These are phyloP conservation scores for Eupithecia dodoneata DNA, from an alignment of 2,888 invertebrate species.

Conservation along the genomic window DNA sequence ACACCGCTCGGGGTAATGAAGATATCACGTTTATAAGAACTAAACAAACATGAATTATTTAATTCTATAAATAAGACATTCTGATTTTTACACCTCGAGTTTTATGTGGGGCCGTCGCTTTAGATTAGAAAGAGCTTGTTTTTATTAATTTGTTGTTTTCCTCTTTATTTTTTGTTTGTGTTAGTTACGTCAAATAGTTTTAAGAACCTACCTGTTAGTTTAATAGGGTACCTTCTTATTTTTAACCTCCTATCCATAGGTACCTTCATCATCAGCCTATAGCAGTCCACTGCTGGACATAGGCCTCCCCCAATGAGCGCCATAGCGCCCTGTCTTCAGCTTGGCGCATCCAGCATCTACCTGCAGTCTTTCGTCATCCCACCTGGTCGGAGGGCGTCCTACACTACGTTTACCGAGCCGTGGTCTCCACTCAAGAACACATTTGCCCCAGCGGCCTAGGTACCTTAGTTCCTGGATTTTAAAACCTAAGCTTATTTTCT, in stretches of 20 bases:
- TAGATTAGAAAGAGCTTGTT: conserved; percentile 1
- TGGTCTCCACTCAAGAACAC: too few relatives aligned
- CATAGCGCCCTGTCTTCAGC: too few relatives aligned
- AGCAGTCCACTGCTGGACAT: too few relatives aligned
- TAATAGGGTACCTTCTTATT: background rate
- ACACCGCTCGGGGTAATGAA: conserved; percentile 58
- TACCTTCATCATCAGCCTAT: background rate
- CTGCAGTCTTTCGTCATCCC: too few relatives aligned
- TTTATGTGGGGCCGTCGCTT: conserved; percentile 21
- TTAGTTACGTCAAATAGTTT: background rate
- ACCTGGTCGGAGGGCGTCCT: too few relatives aligned
- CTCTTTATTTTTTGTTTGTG: background rate
- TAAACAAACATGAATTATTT: conserved; percentile 25
- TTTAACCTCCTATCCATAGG: background rate
- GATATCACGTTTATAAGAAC: conserved; percentile 58
- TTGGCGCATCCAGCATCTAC: too few relatives aligned
- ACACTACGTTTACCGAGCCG: too few relatives aligned
- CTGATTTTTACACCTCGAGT: conserved; percentile 17
- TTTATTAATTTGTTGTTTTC: background rate
- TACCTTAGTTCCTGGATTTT: background rate
- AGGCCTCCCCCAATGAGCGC: too few relatives aligned
- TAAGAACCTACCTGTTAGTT: background rate
- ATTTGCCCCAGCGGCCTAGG: too few relatives aligned
- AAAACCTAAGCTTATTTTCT: background rate
- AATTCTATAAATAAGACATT: background rate